Percentiles rank a stretch among this genome's conserved stretches.
phyloP scores from a whole-genome alignment of 2,797 vertebrate species.

The Mus spretus region DNA sequence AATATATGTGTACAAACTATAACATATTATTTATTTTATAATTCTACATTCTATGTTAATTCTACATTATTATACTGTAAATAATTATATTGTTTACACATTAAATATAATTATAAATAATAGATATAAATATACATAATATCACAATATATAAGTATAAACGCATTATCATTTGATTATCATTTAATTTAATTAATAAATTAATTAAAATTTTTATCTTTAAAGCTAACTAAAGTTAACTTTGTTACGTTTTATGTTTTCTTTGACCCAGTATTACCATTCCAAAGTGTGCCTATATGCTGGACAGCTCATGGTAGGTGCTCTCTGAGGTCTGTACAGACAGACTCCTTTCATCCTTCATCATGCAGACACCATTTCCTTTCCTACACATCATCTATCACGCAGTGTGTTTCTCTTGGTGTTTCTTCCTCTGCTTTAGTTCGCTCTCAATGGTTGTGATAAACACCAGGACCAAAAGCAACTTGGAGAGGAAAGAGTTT shows the following conservation, averaged over 20 bases:
- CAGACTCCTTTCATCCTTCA: not conserved
- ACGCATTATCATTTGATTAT: too few species aligned
- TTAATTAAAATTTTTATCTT: not conserved
- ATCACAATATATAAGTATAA: too few species aligned
- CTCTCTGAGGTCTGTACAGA: not conserved
- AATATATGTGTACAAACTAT: not conserved
- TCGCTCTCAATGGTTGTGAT: not conserved
- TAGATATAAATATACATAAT: not conserved
- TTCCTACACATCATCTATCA: not conserved
- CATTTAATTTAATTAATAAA: too few species aligned
- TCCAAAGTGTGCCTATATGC: not conserved
- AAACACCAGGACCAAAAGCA: not conserved
- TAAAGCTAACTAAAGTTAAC: not conserved
- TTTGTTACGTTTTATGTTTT: not conserved
- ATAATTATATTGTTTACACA: not conserved
- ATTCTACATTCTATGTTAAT: not conserved
- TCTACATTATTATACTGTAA: not conserved
- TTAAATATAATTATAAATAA: not conserved
- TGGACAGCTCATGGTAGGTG: not conserved
- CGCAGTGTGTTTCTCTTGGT: not conserved
- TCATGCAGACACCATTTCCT: not conserved
- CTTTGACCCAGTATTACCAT: slow-evolving; percentile 9
- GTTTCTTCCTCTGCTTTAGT: slow-evolving; percentile 1
- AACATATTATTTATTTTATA: not conserved
- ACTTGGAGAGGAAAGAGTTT: not conserved